Conservation (phyloP, 2,888 invertebrate species). For the Drosophila paramelanica region DNA sequence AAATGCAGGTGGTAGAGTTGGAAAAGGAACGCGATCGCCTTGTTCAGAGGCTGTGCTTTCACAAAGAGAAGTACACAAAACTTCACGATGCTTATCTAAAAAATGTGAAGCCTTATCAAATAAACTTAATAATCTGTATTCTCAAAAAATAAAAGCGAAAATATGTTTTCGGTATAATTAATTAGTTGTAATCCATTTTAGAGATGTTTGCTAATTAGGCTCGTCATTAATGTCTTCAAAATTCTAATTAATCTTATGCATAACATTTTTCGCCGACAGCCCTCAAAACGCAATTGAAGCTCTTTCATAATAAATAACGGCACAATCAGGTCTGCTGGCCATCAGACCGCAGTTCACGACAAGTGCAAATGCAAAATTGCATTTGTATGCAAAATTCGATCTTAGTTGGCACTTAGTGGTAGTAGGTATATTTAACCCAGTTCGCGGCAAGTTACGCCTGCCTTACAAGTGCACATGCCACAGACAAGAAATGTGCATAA, state of each 20-base stretch:
- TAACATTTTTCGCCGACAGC: neutral
- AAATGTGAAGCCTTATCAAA: conserved; percentile 71
- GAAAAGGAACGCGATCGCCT: conserved; percentile 81
- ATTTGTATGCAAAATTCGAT: conserved; percentile 38
- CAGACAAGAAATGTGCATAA: conserved; percentile 27
- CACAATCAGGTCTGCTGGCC: conserved; percentile 3
- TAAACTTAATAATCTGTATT: too few species aligned
- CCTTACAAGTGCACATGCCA: conserved; percentile 61
- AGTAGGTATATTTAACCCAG: conserved; percentile 62
- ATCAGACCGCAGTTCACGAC: neutral
- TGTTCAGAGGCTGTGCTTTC: conserved; percentile 71
- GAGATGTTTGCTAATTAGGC: neutral
- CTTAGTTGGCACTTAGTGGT: conserved; percentile 37
- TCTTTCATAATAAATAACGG: conserved; percentile 20
- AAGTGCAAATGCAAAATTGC: conserved; percentile 8
- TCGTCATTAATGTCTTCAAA: neutral
- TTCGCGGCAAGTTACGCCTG: conserved; percentile 70
- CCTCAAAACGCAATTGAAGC: conserved; percentile 8
- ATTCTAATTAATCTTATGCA: neutral
- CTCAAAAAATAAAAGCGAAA: too few species aligned
- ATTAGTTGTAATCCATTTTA: neutral
- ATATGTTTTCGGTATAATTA: too few species aligned
- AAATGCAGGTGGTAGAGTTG: conserved; percentile 66
- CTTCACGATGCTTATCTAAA: conserved; percentile 78
- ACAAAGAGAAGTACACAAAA: conserved; percentile 81